These are phyloP conservation scores for Meiosimyza platycephala DNA, from an alignment of 2,888 invertebrate species.

Conservation along the genomic window DNA sequence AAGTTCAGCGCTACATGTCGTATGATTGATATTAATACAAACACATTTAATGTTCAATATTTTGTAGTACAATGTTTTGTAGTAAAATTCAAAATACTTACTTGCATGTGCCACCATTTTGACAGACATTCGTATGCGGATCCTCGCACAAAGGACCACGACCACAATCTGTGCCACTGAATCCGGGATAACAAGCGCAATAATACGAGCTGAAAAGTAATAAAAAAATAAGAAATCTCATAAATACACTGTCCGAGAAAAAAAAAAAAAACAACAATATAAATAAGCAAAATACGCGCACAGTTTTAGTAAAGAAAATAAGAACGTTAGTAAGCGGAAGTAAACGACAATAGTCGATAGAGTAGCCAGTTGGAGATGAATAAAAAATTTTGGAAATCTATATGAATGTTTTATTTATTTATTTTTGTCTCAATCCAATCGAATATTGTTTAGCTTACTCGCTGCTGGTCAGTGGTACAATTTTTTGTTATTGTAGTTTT, in stretches of 20 bases:
- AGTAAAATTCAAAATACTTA: conserved; percentile 65
- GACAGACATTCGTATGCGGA: conserved; percentile 75
- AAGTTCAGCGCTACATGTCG: too few species aligned
- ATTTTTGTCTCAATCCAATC: too few species aligned
- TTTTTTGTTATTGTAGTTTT: too few species aligned
- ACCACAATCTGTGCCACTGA: conserved; percentile 82
- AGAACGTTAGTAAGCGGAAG: background rate
- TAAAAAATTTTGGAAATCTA: too few species aligned
- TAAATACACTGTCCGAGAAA: background rate
- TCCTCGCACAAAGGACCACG: conserved; percentile 83
- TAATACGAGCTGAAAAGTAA: conserved; percentile 75
- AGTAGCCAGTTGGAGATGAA: too few species aligned
- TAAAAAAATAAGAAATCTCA: conserved; percentile 1
- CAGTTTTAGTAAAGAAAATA: background rate
- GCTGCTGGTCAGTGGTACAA: too few species aligned
- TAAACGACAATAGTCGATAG: too few species aligned
- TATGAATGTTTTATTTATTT: too few species aligned
- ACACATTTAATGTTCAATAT: too few species aligned
- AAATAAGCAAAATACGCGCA: background rate
- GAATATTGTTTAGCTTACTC: too few species aligned
- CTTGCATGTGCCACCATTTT: conserved; percentile 88
- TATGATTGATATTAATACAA: too few species aligned
- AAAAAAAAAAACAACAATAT: background rate
- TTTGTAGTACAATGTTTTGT: too few species aligned
- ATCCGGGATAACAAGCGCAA: conserved; percentile 85